Evolutionary conservation across 2,888 invertebrate genomes (phyloP), one percentile per base, ranked within the genome.

Genomic region (Dorcus parallelipipedus): DNA sequence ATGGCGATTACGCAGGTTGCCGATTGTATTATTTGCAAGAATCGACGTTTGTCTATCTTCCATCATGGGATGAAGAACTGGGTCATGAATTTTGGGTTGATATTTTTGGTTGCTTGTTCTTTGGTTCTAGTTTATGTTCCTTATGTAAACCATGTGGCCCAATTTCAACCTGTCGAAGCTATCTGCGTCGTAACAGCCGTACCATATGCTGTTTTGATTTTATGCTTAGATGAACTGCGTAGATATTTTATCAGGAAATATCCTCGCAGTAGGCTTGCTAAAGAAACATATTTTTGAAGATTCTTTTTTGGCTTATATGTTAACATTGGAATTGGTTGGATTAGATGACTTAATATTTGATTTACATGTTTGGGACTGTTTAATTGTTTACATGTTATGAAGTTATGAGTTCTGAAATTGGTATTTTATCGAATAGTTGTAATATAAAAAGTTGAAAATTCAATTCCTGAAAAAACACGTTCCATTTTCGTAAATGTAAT

Each of bases 21-120:
- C 9, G 90, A 92, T 77, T 83, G 88, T 58, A 85, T 91, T 62
- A 88, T 91, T 69, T 90, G 90, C 74, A 91, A 91, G 76, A 91
- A 90, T 0, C 80, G 90, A 60, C 81, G 88, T 64, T 83, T 89
- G 69, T 90, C 91, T 0, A 76, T 92, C 39, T 69, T 88, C 51
- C 85, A 87, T 67, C 91, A 91, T 71, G 89, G 90, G 61, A 90
- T 91, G 89, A 83, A 74, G 23, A 88, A 88, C 65, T 82, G 83
- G 70, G 81, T 85, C 1, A 71, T 88, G 53, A 86, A 86, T 69
- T 69, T 80, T 1, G 84, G 85, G 38, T 80, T 87, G 39, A 42
- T 84, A 0, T 78, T 86, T 62, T 84, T 87, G 70, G 78, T 89
- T 17, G 62, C 80, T 10, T 77, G 86, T 38, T 87, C 89, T 10